Evolutionary conservation across 2,888 invertebrate genomes (phyloP).

Genomic region (Pyralis farinalis): DNA sequence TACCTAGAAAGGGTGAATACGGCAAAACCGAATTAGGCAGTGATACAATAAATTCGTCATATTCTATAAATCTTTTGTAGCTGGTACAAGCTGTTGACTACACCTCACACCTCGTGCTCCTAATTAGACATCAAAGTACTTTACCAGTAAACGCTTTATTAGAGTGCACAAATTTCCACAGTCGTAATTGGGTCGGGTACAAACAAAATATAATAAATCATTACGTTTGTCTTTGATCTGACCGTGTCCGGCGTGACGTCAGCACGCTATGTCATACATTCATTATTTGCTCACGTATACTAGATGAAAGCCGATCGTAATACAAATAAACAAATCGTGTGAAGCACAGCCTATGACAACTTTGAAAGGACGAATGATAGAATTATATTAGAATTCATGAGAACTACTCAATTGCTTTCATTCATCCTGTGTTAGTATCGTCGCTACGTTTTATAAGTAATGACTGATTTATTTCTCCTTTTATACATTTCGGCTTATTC

Average conservation of each 20-base stretch:
- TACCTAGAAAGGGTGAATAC: too few relatives aligned
- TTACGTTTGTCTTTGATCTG: slow-evolving; percentile 66
- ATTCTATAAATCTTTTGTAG: slow-evolving; percentile 56
- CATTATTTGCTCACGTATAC: slow-evolving; percentile 75
- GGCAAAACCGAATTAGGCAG: too few relatives aligned
- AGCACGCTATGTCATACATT: slow-evolving; percentile 68
- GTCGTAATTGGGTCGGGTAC: slow-evolving; percentile 67
- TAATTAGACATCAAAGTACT: slow-evolving; percentile 74
- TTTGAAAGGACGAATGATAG: slow-evolving; percentile 57
- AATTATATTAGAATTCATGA: slow-evolving; percentile 61
- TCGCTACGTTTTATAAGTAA: slow-evolving; percentile 12
- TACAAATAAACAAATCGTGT: slow-evolving; percentile 75
- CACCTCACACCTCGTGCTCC: slow-evolving; percentile 42
- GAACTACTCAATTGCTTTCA: slow-evolving; percentile 46
- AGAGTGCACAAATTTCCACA: slow-evolving; percentile 68
- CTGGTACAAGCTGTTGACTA: slow-evolving; percentile 38
- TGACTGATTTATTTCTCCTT: slow-evolving; percentile 13
- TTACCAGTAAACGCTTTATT: slow-evolving; percentile 61
- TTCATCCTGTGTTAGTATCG: slow-evolving; percentile 22
- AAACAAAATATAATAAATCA: slow-evolving; percentile 76
- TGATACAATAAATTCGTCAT: background rate
- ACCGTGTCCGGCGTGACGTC: slow-evolving; percentile 73
- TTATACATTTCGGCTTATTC: too few relatives aligned
- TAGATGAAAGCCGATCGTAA: slow-evolving; percentile 75
- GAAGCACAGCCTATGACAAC: slow-evolving; percentile 53